Evolutionary conservation across 2,888 invertebrate genomes (phyloP), one percentile per base, ranked within the genome.

Genomic region (Drosophila borealis): DNA sequence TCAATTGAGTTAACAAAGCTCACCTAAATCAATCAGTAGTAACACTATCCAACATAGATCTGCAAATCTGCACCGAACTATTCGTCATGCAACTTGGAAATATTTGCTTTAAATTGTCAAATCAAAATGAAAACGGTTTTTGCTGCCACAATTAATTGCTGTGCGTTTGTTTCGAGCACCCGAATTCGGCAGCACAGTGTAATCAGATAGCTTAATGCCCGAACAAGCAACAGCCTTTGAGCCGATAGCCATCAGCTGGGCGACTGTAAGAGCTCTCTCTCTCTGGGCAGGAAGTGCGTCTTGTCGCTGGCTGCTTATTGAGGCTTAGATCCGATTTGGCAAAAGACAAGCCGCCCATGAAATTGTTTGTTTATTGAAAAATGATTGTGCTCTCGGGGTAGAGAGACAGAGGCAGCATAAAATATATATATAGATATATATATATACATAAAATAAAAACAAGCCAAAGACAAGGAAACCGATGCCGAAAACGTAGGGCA

Each of bases 311-410:
- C 74, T 88, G 85, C 87, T 88, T 86, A 86, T 86, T 88, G 84
- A 83, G 87, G 89, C 89, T 86, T 86, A 86, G 89, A 84, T 86
- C 89, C 85, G 89, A 88, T 88, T 86, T 88, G 78, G 73, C 81
- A 73, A 75, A 75, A 82, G 88, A 80, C 88, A 85, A 88, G 84
- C 83, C 74, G 86, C 73, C 83, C 86, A 87, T 87, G 89, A 87
- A 87, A 87, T 87, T 87, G 86, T 89, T 87, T 87, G 86, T 89
- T 87, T 87, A 87, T 87, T 87, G 86, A 87, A 87, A 87, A 87
- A 87, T 87, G 86, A 88, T 86, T 86, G 84, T 74, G 78, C 80
- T 62, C 67, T 63, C 41, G 61, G 74, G 63, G 60, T 49, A 46
- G 59, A 44, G 64, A 49, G 55, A 51, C 46, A 48, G 42, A 41